Evolutionary conservation across 2,888 invertebrate genomes (phyloP).

Genomic region (Neocrepidodera transversa): DNA sequence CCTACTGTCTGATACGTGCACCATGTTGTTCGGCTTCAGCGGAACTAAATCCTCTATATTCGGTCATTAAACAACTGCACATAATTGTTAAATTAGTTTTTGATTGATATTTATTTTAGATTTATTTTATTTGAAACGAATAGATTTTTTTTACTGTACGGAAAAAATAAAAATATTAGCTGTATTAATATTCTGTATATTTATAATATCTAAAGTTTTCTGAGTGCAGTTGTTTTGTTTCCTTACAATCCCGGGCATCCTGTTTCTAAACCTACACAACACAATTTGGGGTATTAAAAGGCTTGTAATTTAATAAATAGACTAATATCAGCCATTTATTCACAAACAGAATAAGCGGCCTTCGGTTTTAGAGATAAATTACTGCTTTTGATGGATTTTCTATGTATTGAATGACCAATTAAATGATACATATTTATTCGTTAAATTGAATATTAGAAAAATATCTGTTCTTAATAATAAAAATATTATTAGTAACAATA

Average conservation of each 20-base stretch:
- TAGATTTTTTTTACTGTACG: too few species aligned
- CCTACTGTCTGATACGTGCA: constrained; percentile 23
- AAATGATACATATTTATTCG: too few species aligned
- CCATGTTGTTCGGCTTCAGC: constrained; percentile 25
- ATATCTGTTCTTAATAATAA: too few species aligned
- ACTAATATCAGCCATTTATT: constrained; percentile 33
- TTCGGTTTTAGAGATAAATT: constrained; percentile 14
- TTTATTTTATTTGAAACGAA: too few species aligned
- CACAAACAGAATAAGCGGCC: constrained; percentile 28
- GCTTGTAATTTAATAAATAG: constrained; percentile 39
- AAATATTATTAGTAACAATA: too few species aligned
- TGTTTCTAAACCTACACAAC: constrained; percentile 35
- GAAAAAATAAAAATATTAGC: too few species aligned
- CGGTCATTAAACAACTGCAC: not conserved
- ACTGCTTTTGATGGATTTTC: constrained; percentile 10
- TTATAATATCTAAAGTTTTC: too few species aligned
- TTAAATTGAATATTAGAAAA: too few species aligned
- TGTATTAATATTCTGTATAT: too few species aligned
- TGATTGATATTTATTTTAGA: too few species aligned
- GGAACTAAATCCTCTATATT: constrained; percentile 19
- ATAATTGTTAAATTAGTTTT: too few species aligned
- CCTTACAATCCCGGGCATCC: constrained; percentile 19
- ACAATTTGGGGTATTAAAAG: constrained; percentile 37
- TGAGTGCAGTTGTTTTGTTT: not conserved
- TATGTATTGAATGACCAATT: not conserved